phyloP scores from a whole-genome alignment of 2,113 vertebrate genomes.

The Bos taurus region ARS-UCD2.0 NC_037331.1:74832001-74832500 shows the following conservation, averaged over 20 bases:
- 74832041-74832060: not conserved
- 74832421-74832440: not conserved
- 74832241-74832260: not conserved
- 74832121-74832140: not conserved
- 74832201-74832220: not conserved
- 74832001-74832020: slow-evolving; percentile 80
- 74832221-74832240: not conserved
- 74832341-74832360: not conserved
- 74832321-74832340: not conserved
- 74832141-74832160: not conserved
- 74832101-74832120: not conserved
- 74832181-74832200: not conserved
- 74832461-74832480: not conserved
- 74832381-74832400: rapidly evolving
- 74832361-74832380: rapidly evolving
- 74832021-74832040: slow-evolving; percentile 84
- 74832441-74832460: not conserved
- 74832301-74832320: not conserved
- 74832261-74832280: slow-evolving; percentile 4
- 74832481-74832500: not conserved
- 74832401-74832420: not conserved
- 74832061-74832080: not conserved
- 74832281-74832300: not conserved
- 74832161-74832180: not conserved
- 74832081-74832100: not conserved